Evolutionary conservation across 2,113 vertebrate genomes (phyloP).

Genomic region (Chloebia gouldiae): DNA sequence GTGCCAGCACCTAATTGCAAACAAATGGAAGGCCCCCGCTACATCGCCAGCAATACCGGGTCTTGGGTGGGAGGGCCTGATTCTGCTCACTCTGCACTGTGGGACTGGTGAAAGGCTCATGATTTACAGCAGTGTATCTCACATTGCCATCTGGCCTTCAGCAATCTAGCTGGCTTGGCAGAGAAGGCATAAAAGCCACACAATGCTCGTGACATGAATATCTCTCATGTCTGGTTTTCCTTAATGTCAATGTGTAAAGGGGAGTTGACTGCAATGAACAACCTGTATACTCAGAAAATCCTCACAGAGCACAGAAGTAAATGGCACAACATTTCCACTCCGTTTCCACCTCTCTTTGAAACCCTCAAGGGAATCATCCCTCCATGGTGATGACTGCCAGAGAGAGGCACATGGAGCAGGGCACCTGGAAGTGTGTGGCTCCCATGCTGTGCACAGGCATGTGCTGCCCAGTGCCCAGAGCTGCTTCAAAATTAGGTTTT

Average conservation of each 20-base stretch:
- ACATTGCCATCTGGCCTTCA: constrained; percentile 4
- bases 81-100: neutral
- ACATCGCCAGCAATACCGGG: neutral
- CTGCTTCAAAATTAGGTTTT: neutral
- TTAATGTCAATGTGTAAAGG: neutral
- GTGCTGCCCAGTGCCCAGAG: neutral
- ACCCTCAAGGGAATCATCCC: neutral
- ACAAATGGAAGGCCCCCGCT: constrained; percentile 26
- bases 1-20: constrained; percentile 56
- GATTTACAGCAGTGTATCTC: neutral
- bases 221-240: neutral
- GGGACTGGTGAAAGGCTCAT: neutral
- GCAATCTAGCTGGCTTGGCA: neutral
- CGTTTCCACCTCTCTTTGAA: neutral
- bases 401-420: neutral
- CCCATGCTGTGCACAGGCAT: neutral
- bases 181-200: neutral
- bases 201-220: neutral
- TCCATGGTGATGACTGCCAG: neutral
- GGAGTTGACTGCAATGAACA: neutral
- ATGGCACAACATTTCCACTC: neutral
- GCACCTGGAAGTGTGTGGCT: accelerated
- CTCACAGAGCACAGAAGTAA: neutral
- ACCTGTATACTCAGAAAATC: neutral
- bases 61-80: neutral